Base-by-base conservation (phyloP, 2,113 vertebrate species). In the Phrynosoma platyrhinos region DNA sequence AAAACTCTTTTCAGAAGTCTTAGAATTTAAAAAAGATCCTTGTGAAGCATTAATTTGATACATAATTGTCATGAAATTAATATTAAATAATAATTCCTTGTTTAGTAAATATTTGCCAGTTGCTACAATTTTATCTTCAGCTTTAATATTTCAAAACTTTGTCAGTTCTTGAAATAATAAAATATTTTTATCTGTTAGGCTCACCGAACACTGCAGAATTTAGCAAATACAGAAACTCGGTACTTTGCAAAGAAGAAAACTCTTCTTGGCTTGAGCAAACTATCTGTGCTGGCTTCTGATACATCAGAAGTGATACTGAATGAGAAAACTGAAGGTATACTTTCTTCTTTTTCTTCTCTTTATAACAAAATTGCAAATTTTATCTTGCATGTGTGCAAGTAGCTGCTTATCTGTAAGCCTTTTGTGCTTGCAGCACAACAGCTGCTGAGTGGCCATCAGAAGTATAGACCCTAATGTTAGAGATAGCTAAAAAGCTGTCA, bases 241-340 rank as follows among this genome's bases (percentile, higher is more conserved):
- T 99, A 98, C 95, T 99, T 99, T 95, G 97, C 97, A 68, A 99
- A 99, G 94, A 99, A 99, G 93, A 99, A 99, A 96, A 99, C 98
- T 0, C 97, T 99, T 91, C 97, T 99, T 91, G 98, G 98, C 52
- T 96, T 99, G 95, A 98, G 99, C 94, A 99, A 99, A 92, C 96
- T 99, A 71, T 97, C 98, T 1, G 97, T 97, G 0, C 94, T 99
- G 74, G 98, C 98, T 0, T 99, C 98, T 0, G 96, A 98, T 94
- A 97, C 98, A 92, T 95, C 97, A 0, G 97, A 98, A 69, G 96
- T 98, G 27, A 30, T 92, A 18, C 83, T 98, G 18, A 97, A 97
- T 91, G 97, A 98, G 87, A 98, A 98, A 91, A 96, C 99, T 30
- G 96, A 98, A n/a, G 98, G 99, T 99, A 96, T 16, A 4, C 27